A percentile compares a stretch with the other conserved stretches of the same genome.
These are phyloP conservation scores for Psophia crepitans DNA, from an alignment of 2,113 vertebrate genomes.

Conservation along the genomic window DNA sequence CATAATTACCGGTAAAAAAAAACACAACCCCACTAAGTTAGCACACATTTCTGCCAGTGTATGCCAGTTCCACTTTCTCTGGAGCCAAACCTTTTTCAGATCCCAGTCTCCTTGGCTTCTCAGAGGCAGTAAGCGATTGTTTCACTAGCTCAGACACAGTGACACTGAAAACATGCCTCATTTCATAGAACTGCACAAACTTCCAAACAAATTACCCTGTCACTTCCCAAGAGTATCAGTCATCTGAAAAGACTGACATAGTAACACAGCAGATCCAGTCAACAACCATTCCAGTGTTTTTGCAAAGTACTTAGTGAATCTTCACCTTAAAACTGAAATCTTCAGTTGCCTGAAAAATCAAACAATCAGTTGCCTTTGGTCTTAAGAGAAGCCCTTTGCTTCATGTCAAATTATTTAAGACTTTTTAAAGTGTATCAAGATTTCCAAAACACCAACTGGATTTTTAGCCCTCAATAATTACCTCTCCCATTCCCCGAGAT, in stretches of 20 bases:
- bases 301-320: not conserved
- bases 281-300: not conserved
- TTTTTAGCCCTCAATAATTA: slow-evolving; percentile 70
- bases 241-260: not conserved
- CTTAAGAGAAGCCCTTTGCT: not conserved
- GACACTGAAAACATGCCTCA: not conserved
- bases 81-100: not conserved
- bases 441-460: not conserved
- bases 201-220: not conserved
- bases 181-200: not conserved
- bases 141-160: not conserved
- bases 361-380: too few relatives aligned
- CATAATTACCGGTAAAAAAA: not conserved
- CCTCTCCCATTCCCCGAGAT: slow-evolving; percentile 98
- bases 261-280: not conserved
- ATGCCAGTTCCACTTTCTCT: not conserved
- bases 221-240: not conserved
- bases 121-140: not conserved
- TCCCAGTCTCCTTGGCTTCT: not conserved
- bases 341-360: not conserved
- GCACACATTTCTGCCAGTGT: not conserved
- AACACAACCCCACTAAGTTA: too few relatives aligned
- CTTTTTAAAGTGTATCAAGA: not conserved
- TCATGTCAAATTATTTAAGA: not conserved
- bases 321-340: not conserved